Conservation (phyloP, 2,888 invertebrate genomes). For the Sminthurinus aureus region DNA sequence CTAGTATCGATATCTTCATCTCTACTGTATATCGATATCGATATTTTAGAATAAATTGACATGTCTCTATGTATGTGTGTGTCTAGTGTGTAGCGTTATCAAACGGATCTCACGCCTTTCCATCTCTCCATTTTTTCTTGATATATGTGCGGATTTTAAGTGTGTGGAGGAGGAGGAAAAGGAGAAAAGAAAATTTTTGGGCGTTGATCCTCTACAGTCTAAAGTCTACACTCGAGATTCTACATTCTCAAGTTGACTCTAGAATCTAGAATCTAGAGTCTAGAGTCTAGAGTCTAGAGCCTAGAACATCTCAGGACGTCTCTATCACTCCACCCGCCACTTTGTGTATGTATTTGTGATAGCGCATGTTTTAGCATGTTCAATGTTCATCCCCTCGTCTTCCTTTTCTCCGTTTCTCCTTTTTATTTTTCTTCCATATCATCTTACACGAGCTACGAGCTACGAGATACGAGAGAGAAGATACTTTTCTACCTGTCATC, state of each 20-base stretch:
- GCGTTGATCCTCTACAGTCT: conserved; percentile 11
- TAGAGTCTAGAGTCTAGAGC: too few species aligned
- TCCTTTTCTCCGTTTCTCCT: conserved; percentile 44
- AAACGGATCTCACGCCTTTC: too few species aligned
- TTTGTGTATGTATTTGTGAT: conserved; percentile 36
- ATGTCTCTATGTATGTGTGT: too few species aligned
- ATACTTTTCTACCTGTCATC: conserved; percentile 29
- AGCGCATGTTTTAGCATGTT: conserved; percentile 48
- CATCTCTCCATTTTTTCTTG: too few species aligned
- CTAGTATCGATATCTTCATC: too few species aligned
- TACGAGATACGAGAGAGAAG: too few species aligned
- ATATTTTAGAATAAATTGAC: too few species aligned
- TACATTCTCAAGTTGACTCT: too few species aligned
- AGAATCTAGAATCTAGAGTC: too few species aligned
- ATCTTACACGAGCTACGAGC: not conserved
- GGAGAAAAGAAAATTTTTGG: conserved; percentile 24
- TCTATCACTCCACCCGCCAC: conserved; percentile 37
- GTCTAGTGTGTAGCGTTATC: too few species aligned
- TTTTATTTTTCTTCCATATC: conserved; percentile 27
- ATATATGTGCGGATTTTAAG: conserved; percentile 9
- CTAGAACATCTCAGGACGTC: conserved; percentile 20
- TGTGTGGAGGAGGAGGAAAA: conserved; percentile 21
- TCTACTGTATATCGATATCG: too few species aligned
- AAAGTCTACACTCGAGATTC: too few species aligned
- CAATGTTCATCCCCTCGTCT: conserved; percentile 47